These are phyloP conservation scores for Nomada goodeniana DNA, from an alignment of 2,888 invertebrate species.

Conservation along the genomic window DNA sequence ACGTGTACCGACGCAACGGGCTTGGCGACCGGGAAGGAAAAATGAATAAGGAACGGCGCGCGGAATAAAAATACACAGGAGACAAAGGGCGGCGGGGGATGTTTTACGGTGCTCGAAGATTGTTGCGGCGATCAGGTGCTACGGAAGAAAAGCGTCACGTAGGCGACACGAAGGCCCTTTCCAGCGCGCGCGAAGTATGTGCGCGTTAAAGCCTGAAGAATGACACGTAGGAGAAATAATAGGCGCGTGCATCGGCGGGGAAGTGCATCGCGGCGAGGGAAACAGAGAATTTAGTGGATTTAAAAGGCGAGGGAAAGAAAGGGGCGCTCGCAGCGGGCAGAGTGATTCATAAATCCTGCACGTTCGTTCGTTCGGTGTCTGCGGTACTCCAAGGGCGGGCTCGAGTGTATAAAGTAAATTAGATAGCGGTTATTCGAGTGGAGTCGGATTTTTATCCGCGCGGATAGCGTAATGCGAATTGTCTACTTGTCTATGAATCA, in stretches of 20 bases:
- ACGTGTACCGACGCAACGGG: background rate
- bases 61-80: conserved; percentile 60
- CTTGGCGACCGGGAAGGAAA: conserved; percentile 29
- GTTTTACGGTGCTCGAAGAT: conserved; percentile 57
- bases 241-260: background rate
- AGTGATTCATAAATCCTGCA: background rate
- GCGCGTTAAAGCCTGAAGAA: conserved; percentile 47
- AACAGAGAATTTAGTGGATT: conserved; percentile 12
- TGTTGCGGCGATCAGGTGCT: conserved; percentile 54
- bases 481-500: too few relatives aligned
- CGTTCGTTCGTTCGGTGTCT: background rate
- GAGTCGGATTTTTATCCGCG: background rate
- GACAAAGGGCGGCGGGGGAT: conserved; percentile 41
- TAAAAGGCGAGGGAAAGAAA: background rate
- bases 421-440: background rate
- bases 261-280: conserved; percentile 6
- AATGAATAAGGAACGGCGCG: conserved; percentile 55
- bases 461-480: background rate
- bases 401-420: background rate
- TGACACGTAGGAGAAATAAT: conserved; percentile 21
- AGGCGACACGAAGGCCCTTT: conserved; percentile 21
- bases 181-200: conserved; percentile 8
- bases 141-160: conserved; percentile 49
- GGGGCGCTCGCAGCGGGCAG: background rate
- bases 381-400: background rate